phyloP scores from a whole-genome alignment of 2,797 vertebrate species.

The Vultur gryphus region DNA sequence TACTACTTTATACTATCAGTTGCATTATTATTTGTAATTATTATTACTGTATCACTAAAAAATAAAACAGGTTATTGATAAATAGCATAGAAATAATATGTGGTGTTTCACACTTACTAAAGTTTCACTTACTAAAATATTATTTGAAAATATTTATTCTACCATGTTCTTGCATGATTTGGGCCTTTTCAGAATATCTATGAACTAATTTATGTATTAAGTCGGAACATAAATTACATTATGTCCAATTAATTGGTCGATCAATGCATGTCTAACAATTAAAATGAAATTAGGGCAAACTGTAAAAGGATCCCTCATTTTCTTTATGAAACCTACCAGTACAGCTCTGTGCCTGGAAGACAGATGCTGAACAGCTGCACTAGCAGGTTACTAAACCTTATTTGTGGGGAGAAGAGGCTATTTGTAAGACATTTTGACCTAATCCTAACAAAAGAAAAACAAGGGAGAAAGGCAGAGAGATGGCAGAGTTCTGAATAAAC shows the following conservation, averaged over 20 bases:
- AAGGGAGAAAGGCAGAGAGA: neutral
- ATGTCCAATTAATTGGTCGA: slow-evolving; percentile 51
- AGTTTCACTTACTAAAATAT: neutral
- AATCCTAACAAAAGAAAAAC: neutral
- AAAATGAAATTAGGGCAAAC: slow-evolving; percentile 45
- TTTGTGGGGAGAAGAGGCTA: neutral
- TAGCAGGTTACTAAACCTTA: slow-evolving; percentile 23
- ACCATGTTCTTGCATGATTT: neutral
- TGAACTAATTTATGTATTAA: neutral
- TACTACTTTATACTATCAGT: neutral
- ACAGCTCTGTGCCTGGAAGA: slow-evolving; percentile 7
- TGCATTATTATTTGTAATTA: neutral
- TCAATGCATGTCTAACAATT: slow-evolving; percentile 11
- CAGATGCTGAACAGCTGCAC: slow-evolving; percentile 27
- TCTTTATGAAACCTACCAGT: slow-evolving; percentile 31
- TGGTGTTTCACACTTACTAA: neutral
- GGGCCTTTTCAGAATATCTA: neutral
- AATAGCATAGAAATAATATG: neutral
- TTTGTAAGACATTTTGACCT: neutral
- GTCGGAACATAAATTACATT: slow-evolving; percentile 68
- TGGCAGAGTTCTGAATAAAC: neutral
- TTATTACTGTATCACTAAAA: neutral
- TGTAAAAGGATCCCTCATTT: slow-evolving; percentile 21
- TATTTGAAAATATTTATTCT: neutral
- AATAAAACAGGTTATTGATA: neutral